Base-by-base conservation (phyloP, 1,140 invertebrate species). In the Drosophila ironensis region DNA sequence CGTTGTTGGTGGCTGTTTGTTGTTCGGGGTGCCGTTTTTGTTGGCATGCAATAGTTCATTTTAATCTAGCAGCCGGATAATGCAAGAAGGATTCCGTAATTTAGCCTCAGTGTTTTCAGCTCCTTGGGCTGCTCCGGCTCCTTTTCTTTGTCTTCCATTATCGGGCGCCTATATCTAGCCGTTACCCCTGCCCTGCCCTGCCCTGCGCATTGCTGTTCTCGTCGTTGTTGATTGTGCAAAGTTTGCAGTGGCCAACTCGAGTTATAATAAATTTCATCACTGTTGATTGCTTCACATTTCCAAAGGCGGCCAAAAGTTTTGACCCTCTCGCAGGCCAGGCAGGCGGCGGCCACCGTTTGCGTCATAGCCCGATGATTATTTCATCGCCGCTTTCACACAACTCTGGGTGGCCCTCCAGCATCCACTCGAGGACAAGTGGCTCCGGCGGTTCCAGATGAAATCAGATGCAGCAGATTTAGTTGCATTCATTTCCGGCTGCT, bases 61-160 rank as follows among this genome's bases (percentile, higher is more conserved):
- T 86, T 86, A 86, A 86, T 86, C 80, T 86, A 86, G 71, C 82
- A 69, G 84, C 74, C 54, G 80, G 80, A 86, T 86, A 86, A 86
- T 86, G 75, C 80, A 86, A 86, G 81, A 86, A 84, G 80, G 71
- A 80, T 86, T 86, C 70, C 71, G 80, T 84, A 84, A 84, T 80
- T 72, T 82, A 72, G 63, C 57, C 70, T 59, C 51, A 57, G 41
- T 25, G 37, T 48, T 47, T 40, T 44, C 38, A 56, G 45, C 41
- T 53, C 20, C 24, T 57, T 38, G 22, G 51, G 27, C 50, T 30
- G 24, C 40, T 14, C 11, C 30, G 30, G 30, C 30, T 33, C 6
- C 30, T 42, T 66, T 54, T 45, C 78, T 86, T 80, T 80, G 74
- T 86, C 69, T 70, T 69, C 46, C 57, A 72, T 63, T 72, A 61